Percentiles rank a stretch among this genome's conserved stretches.
These are phyloP conservation scores for Sipunculus nudus DNA, from an alignment of 2,888 invertebrate genomes.

Conservation along the genomic window DNA sequence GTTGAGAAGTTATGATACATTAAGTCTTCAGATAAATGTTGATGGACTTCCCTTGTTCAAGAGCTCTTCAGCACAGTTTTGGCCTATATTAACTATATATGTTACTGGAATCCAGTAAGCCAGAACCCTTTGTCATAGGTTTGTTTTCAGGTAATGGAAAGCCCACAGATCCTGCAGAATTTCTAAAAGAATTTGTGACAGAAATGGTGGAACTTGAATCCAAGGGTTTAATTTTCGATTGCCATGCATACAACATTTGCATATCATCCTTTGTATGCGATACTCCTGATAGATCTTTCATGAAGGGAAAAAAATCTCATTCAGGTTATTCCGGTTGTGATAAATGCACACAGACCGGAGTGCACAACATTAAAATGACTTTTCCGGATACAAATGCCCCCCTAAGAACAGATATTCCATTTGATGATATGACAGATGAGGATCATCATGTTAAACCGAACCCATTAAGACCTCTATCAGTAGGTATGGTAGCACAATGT, in stretches of 20 bases:
- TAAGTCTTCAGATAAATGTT: background rate
- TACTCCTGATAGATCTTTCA: constrained; percentile 18
- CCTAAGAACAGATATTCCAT: constrained; percentile 31
- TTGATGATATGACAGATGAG: constrained; percentile 32
- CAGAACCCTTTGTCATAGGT: background rate
- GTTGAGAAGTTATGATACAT: background rate
- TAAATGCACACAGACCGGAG: constrained; percentile 11
- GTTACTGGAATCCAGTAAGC: background rate
- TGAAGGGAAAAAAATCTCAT: constrained; percentile 20
- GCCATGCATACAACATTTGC: background rate
- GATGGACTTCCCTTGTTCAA: background rate
- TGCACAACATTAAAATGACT: constrained; percentile 23
- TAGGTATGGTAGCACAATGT: constrained; percentile 48
- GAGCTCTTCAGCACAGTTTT: background rate
- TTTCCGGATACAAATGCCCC: constrained; percentile 31
- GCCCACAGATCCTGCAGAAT: background rate
- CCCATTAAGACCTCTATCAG: constrained; percentile 20
- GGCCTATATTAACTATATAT: background rate
- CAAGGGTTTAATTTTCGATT: background rate
- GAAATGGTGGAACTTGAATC: background rate
- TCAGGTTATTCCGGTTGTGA: constrained; percentile 23
- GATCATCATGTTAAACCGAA: constrained; percentile 38
- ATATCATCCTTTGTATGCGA: constrained; percentile 6
- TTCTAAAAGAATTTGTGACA: background rate
- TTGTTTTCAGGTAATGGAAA: background rate